phyloP scores from a whole-genome alignment of 1,140 invertebrate species.

The Phortica variegata region DNA sequence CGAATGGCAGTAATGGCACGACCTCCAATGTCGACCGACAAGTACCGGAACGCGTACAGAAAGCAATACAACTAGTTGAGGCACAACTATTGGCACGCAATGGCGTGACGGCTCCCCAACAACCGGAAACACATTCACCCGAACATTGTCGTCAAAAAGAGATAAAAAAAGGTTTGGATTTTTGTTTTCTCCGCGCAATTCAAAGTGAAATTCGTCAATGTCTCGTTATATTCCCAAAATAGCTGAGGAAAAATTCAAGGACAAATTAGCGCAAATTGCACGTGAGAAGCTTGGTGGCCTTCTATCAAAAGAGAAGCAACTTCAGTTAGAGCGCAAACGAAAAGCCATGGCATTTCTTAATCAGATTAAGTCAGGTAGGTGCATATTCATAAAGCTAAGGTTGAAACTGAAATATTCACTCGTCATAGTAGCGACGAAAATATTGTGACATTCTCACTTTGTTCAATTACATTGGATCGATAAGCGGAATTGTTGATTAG shows the following conservation, averaged over 20 bases:
- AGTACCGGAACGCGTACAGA: conserved; percentile 48
- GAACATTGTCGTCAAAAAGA: conserved; percentile 2
- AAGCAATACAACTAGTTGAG: conserved; percentile 50
- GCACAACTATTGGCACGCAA: conserved; percentile 42
- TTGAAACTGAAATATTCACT: too few species aligned
- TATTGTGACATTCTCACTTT: too few species aligned
- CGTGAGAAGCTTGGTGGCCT: conserved; percentile 63
- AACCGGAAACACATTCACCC: not conserved
- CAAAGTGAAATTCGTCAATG: not conserved
- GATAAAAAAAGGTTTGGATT: not conserved
- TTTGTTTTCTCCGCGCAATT: not conserved
- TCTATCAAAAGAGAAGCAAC: conserved; percentile 64
- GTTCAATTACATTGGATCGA: not conserved
- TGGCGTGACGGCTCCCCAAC: conserved; percentile 3
- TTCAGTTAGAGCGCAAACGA: conserved; percentile 72
- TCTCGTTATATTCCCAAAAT: not conserved
- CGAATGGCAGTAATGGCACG: conserved; percentile 28
- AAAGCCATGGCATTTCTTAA: conserved; percentile 66
- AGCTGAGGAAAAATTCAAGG: conserved; percentile 67
- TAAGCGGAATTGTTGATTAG: too few species aligned
- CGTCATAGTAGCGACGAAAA: too few species aligned
- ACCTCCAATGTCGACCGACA: conserved; percentile 13
- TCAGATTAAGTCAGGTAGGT: conserved; percentile 60
- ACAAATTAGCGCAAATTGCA: conserved; percentile 64
- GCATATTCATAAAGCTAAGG: too few species aligned